phyloP scores from a whole-genome alignment of 2,113 vertebrate species.

The Aythya baeri region DNA sequence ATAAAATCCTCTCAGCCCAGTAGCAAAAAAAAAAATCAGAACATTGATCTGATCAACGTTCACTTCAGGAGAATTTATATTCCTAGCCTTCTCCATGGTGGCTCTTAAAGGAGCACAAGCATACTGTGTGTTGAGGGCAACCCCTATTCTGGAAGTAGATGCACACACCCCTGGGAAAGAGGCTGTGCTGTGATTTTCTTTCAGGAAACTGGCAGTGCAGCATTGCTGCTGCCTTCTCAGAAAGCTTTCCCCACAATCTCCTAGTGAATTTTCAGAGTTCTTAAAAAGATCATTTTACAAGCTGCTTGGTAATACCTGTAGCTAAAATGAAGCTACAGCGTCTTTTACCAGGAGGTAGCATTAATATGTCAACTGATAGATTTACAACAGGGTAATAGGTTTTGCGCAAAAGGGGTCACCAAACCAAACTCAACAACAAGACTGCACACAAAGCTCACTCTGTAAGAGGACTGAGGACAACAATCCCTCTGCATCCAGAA shows the following conservation, averaged over 20 bases:
- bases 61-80: background rate
- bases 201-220: slow-evolving; percentile 12
- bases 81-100: background rate
- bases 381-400: background rate
- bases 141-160: background rate
- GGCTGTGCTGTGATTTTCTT: background rate
- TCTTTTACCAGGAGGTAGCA: slow-evolving; percentile 12
- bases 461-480: background rate
- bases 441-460: background rate
- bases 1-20: background rate
- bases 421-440: background rate
- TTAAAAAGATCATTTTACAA: slow-evolving; percentile 5
- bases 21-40: background rate
- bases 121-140: background rate
- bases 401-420: background rate
- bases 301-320: background rate
- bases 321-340: slow-evolving; percentile 11
- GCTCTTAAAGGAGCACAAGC: background rate
- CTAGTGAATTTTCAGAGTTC: slow-evolving; percentile 35
- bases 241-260: background rate
- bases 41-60: background rate
- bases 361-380: background rate
- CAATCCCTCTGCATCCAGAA: rapidly evolving
- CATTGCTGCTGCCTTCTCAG: background rate
- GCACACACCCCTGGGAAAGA: slow-evolving; percentile 26